Evolutionary conservation across 2,888 invertebrate species (phyloP).

Genomic region (Rambutsinella grinnellia): DNA sequence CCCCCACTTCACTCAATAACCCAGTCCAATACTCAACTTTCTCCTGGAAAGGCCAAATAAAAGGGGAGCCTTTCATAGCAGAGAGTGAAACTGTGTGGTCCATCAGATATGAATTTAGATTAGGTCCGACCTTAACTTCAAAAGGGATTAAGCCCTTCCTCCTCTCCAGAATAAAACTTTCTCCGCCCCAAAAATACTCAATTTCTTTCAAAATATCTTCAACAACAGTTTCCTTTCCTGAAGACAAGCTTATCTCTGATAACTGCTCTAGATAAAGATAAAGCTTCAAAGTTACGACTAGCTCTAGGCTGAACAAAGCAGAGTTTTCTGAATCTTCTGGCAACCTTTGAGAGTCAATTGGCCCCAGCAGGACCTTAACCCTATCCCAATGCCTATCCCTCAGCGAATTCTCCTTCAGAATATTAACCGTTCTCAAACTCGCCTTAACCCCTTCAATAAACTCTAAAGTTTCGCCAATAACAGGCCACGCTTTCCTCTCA

Average conservation of each 20-base stretch:
- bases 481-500: conserved; percentile 9
- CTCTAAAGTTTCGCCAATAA: conserved; percentile 1
- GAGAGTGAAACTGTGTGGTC: conserved; percentile 16
- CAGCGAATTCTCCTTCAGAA: neutral
- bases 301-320: neutral
- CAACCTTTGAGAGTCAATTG: too few relatives aligned
- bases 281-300: neutral
- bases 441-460: neutral
- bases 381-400: conserved; percentile 4
- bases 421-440: neutral
- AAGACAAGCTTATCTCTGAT: conserved; percentile 2
- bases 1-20: neutral
- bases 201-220: conserved; percentile 12
- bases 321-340: too few relatives aligned
- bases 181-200: conserved; percentile 7
- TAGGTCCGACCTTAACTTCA: conserved; percentile 1
- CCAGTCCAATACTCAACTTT: neutral
- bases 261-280: neutral
- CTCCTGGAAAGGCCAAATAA: conserved; percentile 2
- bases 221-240: conserved; percentile 20
- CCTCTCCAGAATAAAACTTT: conserved; percentile 2
- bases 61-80: conserved; percentile 18
- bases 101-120: neutral
- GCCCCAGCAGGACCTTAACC: too few relatives aligned
- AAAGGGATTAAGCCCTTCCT: neutral